Base-by-base conservation (phyloP, 2,888 invertebrate genomes). In the Stenotaenia linearis region DNA sequence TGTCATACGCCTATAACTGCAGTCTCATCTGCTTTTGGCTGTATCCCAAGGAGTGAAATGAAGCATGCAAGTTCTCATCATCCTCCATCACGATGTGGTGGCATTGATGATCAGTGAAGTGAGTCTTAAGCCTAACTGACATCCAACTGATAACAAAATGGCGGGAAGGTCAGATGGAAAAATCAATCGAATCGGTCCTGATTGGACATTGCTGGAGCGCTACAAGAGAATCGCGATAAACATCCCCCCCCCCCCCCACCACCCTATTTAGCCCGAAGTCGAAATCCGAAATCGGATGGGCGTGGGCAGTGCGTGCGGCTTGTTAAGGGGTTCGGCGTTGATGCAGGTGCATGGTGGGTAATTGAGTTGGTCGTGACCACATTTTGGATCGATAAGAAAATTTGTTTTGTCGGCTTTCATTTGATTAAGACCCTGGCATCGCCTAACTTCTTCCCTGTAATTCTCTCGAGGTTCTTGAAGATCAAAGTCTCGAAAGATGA, bases 61-160 rank as follows among this genome's bases (percentile, higher is more conserved):
- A 69, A 69, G 69, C 23, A 69, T 69, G 69, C 69, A 69, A 25
- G 69, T 69, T 69, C 50, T 50, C 50, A 50, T 69, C 69, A 69
- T 69, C 69, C 25, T 69, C 25, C 69, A 28, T 28, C 69, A 69
- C 28, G 25, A 69, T 69, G 69, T 69, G 69, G 25, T 69, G 28
- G 69, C 69, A 69, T 69, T 69, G 69, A 69, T 69, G 69, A 69
- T 69, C 69, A 69, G 25, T 69, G 69, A 69, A 69, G 69, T 69
- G 69, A 69, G 69, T 69, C 28, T 28, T 69, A 69, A 69, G 69
- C 28, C 69, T 69, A 69, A 69, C 69, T 69, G 69, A 69, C 69
- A 69, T 69, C 25, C 69, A 69, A 69, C 69, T 69, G 69, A 69
- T 69, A 69, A 69, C 69, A 69, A 69, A 69, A 69, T 69, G 28